Evolutionary conservation across 1,140 invertebrate species (phyloP).

Genomic region (Macrosteles quadrilineatus): DNA sequence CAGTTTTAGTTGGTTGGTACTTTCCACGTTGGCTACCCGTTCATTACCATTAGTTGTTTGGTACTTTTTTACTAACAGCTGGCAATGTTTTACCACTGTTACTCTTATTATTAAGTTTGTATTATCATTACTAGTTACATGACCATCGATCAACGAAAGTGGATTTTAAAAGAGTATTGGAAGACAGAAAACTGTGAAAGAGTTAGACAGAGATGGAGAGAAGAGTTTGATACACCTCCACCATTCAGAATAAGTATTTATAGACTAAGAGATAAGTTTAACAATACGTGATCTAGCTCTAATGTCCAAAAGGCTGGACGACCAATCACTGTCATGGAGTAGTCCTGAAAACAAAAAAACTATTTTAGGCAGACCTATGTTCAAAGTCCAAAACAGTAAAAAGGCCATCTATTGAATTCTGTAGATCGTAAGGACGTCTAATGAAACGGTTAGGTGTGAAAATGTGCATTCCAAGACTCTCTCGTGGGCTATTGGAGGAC

Average conservation of each 20-base stretch:
- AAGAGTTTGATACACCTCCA: conserved; percentile 6
- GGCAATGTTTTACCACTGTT: conserved; percentile 2
- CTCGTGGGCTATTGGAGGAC: conserved; percentile 8
- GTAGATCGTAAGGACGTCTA: background rate
- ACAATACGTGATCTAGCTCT: no score
- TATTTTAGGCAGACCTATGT: background rate
- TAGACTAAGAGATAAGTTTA: conserved; percentile 3
- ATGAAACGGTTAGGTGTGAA: background rate
- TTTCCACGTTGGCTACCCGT: background rate
- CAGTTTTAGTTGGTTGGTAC: no score
- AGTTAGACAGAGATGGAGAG: conserved; percentile 6
- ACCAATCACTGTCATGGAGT: background rate
- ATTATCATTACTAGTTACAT: no score
- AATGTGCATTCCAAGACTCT: no score
- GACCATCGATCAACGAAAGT: no score
- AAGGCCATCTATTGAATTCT: background rate
- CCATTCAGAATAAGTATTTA: conserved; percentile 7
- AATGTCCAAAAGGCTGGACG: background rate
- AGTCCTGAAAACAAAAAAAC: background rate
- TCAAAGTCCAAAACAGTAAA: background rate
- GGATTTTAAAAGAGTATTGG: background rate
- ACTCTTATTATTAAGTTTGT: no score
- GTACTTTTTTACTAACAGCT: conserved; percentile 13
- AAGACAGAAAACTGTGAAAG: conserved; percentile 11
- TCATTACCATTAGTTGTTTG: conserved; percentile 8